phyloP scores from a whole-genome alignment of 2,113 vertebrate genomes.

The Pelodiscus sinensis region DNA sequence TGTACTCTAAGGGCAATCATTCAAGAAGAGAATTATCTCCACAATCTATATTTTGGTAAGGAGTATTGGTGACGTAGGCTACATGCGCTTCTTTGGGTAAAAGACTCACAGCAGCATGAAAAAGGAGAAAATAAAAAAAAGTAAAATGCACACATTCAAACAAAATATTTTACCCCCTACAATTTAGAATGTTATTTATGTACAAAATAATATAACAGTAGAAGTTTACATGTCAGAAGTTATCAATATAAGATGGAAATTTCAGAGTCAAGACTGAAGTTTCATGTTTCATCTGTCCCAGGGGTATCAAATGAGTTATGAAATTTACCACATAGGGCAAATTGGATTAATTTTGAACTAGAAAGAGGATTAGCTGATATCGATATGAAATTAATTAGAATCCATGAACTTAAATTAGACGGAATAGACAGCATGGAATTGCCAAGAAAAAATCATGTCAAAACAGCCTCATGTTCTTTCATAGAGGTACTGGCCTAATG shows the following conservation, averaged over 20 bases:
- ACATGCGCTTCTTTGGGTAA: not conserved
- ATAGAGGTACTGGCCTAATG: too few species aligned
- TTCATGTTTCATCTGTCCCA: slow-evolving; percentile 21
- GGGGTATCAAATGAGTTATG: too few species aligned
- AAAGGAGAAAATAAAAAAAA: not conserved
- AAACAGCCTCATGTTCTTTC: too few species aligned
- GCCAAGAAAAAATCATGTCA: too few species aligned
- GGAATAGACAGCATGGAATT: too few species aligned
- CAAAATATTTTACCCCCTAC: not conserved
- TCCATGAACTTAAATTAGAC: too few species aligned
- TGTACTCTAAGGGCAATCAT: not conserved
- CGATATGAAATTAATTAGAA: too few species aligned
- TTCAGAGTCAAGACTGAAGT: not conserved
- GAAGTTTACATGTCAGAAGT: slow-evolving; percentile 13
- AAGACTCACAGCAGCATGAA: not conserved
- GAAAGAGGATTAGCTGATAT: too few species aligned
- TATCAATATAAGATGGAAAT: slow-evolving; percentile 7
- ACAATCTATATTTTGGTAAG: not conserved
- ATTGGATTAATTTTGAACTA: too few species aligned
- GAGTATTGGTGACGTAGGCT: not conserved
- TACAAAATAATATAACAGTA: not conserved
- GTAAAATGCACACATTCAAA: not conserved
- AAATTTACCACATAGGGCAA: too few species aligned
- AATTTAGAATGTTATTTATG: not conserved
- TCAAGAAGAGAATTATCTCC: not conserved